A percentile compares a stretch with the other conserved stretches of the same genome.
phyloP scores from a whole-genome alignment of 2,113 vertebrate genomes.

The Myocastor coypus region DNA sequence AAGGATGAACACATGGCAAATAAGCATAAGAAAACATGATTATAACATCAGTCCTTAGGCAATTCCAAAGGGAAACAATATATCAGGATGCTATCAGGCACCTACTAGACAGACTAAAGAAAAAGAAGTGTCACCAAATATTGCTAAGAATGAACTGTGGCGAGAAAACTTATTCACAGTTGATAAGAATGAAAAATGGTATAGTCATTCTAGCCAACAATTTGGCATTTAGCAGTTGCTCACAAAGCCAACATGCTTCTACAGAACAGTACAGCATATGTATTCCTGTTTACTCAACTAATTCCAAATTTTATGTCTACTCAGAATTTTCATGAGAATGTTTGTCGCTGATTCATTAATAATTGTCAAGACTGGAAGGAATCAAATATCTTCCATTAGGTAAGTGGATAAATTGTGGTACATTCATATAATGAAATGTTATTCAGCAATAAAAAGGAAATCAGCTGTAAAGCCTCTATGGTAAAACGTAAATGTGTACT shows the following conservation, averaged over 20 bases:
- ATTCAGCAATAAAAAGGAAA: not conserved
- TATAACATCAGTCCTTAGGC: not conserved
- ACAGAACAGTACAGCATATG: too few species aligned
- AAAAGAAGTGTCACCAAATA: not conserved
- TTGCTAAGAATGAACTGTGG: too few species aligned
- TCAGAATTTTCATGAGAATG: not conserved
- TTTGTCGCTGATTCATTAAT: not conserved
- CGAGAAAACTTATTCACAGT: not conserved
- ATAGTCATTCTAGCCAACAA: not conserved
- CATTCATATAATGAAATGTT: not conserved
- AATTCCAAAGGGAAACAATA: not conserved
- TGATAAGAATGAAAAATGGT: rapidly evolving
- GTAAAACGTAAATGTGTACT: not conserved
- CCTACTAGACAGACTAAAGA: not conserved
- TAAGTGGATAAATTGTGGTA: not conserved
- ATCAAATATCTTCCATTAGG: not conserved
- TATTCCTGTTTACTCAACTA: not conserved
- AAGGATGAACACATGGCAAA: not conserved
- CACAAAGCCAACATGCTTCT: not conserved
- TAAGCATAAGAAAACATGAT: not conserved
- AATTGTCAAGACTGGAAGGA: not conserved
- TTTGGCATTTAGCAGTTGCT: not conserved
- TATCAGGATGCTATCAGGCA: not conserved
- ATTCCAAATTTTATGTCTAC: not conserved
- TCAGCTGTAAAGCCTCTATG: not conserved